Percentiles rank a stretch among this genome's conserved stretches.
Conservation (phyloP, 1,140 invertebrate species). For the Tetragonula clypearis region DNA sequence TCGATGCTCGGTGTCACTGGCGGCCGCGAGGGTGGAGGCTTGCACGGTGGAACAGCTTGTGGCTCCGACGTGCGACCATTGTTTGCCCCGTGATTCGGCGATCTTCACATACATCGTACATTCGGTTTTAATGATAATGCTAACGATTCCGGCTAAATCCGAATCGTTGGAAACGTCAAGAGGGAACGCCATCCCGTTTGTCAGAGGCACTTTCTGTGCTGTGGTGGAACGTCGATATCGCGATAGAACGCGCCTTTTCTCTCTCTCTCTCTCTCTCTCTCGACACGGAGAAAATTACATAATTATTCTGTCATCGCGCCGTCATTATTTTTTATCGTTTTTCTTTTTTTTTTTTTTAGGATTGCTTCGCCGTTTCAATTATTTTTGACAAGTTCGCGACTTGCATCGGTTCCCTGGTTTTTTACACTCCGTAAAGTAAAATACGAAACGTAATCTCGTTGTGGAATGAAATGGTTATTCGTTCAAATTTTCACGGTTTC, state of each 20-base stretch:
- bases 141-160: background rate
- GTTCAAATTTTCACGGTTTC: background rate
- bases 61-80: slow-evolving; percentile 71
- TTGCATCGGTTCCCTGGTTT: background rate
- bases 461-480: background rate
- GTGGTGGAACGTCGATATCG: background rate
- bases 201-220: background rate
- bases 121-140: slow-evolving; percentile 11
- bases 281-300: background rate
- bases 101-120: slow-evolving; percentile 59
- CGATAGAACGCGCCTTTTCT: background rate
- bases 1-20: slow-evolving; percentile 73
- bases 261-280: too few species aligned
- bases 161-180: background rate
- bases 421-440: background rate
- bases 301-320: background rate
- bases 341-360: background rate
- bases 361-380: background rate
- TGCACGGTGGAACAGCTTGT: slow-evolving; percentile 73
- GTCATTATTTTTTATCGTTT: background rate
- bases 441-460: background rate
- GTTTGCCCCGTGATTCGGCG: slow-evolving; percentile 72
- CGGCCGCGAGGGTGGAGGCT: slow-evolving; percentile 74
- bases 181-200: background rate
- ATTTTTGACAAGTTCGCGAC: background rate